Evolutionary conservation across 2,113 vertebrate genomes (phyloP).

Genomic region (Brachyhypopomus gauderio): DNA sequence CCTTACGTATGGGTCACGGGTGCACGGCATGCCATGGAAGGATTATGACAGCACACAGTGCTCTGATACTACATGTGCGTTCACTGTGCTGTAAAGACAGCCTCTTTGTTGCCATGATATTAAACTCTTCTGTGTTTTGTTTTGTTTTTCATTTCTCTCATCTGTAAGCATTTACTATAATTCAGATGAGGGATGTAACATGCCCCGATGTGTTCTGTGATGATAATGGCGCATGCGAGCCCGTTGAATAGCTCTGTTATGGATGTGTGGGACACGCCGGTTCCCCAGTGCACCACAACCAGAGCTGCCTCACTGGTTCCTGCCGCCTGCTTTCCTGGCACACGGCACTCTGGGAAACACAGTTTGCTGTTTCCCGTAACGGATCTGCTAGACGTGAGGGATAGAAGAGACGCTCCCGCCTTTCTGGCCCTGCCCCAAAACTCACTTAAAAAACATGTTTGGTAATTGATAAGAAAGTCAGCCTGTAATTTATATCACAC

Average conservation of each 20-base stretch:
- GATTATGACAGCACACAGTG: neutral
- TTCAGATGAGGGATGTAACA: no score
- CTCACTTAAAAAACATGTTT: slow-evolving; percentile 69
- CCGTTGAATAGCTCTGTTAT: neutral
- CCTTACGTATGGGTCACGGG: neutral
- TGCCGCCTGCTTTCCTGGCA: no score
- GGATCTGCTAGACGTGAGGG: slow-evolving; percentile 63
- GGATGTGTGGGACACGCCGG: neutral
- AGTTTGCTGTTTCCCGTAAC: slow-evolving; percentile 60
- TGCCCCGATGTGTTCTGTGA: neutral
- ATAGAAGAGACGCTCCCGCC: slow-evolving; percentile 66
- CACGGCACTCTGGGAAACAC: slow-evolving; percentile 48
- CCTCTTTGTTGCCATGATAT: no score
- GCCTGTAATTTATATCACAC: slow-evolving; percentile 75
- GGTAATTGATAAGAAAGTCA: slow-evolving; percentile 73
- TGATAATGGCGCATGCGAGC: neutral
- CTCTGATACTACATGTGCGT: neutral
- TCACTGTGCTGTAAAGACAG: no score
- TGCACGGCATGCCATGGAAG: neutral
- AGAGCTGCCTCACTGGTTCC: slow-evolving; percentile 56
- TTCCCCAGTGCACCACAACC: neutral
- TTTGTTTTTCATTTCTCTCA: no score
- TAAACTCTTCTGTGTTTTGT: no score
- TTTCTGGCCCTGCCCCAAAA: slow-evolving; percentile 73
- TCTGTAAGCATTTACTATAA: no score